Percentiles rank a stretch among this genome's conserved stretches.
These are phyloP conservation scores for Andricus quercusramuli DNA, from an alignment of 2,888 invertebrate species.

Conservation along the genomic window DNA sequence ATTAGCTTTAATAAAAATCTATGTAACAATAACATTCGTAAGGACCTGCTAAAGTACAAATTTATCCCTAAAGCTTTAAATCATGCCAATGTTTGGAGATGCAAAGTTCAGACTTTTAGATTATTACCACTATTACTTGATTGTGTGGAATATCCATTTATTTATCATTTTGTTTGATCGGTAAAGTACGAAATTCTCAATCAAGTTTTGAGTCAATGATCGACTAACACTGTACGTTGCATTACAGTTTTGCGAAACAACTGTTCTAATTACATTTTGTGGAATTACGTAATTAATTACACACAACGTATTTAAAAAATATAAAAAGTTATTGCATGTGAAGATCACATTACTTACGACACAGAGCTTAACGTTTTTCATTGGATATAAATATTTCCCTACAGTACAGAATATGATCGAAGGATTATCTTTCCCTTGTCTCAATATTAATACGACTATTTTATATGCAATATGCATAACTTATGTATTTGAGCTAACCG, in stretches of 20 bases:
- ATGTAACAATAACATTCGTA: conserved; percentile 33
- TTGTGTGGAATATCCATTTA: neutral
- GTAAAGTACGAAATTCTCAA: neutral
- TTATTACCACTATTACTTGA: neutral
- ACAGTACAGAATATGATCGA: neutral
- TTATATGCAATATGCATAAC: conserved; percentile 11
- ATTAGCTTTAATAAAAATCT: conserved; percentile 39
- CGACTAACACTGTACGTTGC: neutral
- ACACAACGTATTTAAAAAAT: conserved; percentile 6
- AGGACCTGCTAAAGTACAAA: conserved; percentile 14
- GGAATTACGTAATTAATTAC: conserved; percentile 17
- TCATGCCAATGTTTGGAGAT: conserved; percentile 10
- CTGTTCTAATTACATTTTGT: conserved; percentile 1
- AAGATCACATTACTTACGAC: conserved; percentile 32
- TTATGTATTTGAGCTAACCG: neutral
- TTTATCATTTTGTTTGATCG: neutral
- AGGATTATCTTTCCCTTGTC: neutral
- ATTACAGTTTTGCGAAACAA: neutral
- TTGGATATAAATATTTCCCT: conserved; percentile 15
- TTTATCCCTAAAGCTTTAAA: neutral
- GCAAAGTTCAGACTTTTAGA: conserved; percentile 18
- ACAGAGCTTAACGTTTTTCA: conserved; percentile 6
- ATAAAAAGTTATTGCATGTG: conserved; percentile 28
- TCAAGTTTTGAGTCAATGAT: neutral
- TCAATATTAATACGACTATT: conserved; percentile 9